Percentiles rank a stretch among this genome's conserved stretches.
These are phyloP conservation scores for Aelia acuminata DNA, from an alignment of 2,888 invertebrate genomes.

Conservation along the genomic window DNA sequence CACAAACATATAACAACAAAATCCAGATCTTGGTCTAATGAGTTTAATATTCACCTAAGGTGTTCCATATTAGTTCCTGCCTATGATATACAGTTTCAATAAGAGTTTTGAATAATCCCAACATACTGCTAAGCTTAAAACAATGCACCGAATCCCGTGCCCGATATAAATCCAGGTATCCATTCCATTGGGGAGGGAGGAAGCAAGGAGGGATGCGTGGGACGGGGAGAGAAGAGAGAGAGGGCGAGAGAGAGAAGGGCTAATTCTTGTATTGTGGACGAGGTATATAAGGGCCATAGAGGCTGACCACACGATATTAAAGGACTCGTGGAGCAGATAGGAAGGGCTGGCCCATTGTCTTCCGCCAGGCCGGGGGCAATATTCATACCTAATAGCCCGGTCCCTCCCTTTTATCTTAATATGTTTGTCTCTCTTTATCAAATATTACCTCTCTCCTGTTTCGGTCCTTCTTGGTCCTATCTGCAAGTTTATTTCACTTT, in stretches of 20 bases:
- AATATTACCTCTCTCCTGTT: conserved; percentile 40
- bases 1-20: too few relatives aligned
- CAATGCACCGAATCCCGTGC: background rate
- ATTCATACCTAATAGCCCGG: conserved; percentile 13
- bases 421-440: conserved; percentile 50
- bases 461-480: background rate
- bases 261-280: conserved; percentile 46
- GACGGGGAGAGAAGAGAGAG: background rate
- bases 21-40: too few relatives aligned
- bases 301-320: conserved; percentile 45
- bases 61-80: background rate
- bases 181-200: conserved; percentile 1
- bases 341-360: conserved; percentile 12
- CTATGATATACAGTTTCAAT: conserved; percentile 42
- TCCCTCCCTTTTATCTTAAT: conserved; percentile 19
- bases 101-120: conserved; percentile 13
- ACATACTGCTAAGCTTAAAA: conserved; percentile 5
- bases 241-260: background rate
- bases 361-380: background rate
- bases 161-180: conserved; percentile 34
- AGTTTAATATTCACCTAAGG: background rate
- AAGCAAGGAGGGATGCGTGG: background rate
- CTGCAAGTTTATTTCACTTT: conserved; percentile 9
- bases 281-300: conserved; percentile 33
- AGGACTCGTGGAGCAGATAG: conserved; percentile 36